Evolutionary conservation across 2,888 invertebrate species (phyloP), one percentile per base, ranked within the genome.

Genomic region (Noctua comes): DNA sequence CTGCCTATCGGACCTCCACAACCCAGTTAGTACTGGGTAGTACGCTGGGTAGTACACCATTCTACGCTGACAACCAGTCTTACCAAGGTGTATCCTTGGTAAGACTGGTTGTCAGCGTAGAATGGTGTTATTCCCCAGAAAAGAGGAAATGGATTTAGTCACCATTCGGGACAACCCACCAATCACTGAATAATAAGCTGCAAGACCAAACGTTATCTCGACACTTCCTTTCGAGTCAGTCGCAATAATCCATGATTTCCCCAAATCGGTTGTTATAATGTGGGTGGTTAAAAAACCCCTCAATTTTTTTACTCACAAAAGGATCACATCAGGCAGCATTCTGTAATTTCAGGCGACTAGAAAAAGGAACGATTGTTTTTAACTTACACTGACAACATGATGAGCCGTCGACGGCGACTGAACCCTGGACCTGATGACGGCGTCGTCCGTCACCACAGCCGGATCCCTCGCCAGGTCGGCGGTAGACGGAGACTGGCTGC

Each of bases 401-500:
- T 96, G 96, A 54, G 92, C 93, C 2, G 95, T 94, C 48, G 96
- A 95, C 36, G 96, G 95, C 48, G 96, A 96, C 91, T 97, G 97
- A 36, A 97, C 96, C 86, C 97, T 90, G 80, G 96, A 96, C 75
- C 95, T 92, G 90, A 96, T 96, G 91, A 96, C 93, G 48, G 92
- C 93, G 88, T 96, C 96, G 86, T 96, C 96, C 11, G 95, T 95
- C 85, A 96, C 93, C 84, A 94, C 94, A 64, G 94, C 93, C 66
- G 95, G 95, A 81, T 96, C 96, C 84, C 95, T 83, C 90, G 96
- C 89, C 95, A 97, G 90, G 89, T 97, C 97, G n/a, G 94, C 93
- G 1, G 95, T 92, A 16, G 96, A 95, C 79, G 97, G 97, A 59
- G 97, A 97, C 90, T 97, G 97, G 90, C 97, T 97, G 78, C 97